Conservation (phyloP, 35 echinoderm and acorn worm species). For the Ophiothrix spiculata region DNA sequence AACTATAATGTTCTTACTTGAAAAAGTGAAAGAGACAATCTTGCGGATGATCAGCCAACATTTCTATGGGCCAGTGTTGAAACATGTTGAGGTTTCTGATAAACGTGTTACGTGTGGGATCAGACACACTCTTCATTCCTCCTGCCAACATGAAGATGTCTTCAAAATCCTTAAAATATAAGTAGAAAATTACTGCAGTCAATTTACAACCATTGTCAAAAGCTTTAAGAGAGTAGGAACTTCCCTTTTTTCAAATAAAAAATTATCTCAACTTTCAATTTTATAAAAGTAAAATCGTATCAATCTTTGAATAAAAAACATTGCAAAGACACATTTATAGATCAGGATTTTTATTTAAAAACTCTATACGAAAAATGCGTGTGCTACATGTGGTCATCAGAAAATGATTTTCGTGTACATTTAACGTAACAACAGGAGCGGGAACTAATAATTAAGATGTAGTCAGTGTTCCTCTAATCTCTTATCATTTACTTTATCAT, state of each 20-base stretch:
- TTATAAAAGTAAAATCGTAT: not conserved
- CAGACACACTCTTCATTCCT: constrained; percentile 76
- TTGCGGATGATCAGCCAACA: constrained; percentile 52
- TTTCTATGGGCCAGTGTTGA: constrained; percentile 63
- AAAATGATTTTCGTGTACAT: not conserved
- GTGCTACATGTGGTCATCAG: not conserved
- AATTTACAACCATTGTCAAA: too few relatives aligned
- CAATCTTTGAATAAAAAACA: not conserved
- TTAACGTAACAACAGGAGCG: not conserved
- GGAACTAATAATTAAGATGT: not conserved
- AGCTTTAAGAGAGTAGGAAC: not conserved
- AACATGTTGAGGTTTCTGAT: constrained; percentile 54
- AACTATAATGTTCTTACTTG: constrained; percentile 55
- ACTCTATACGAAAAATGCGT: not conserved
- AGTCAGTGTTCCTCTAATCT: too few relatives aligned
- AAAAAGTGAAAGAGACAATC: constrained; percentile 87
- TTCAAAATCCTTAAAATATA: constrained; percentile 62
- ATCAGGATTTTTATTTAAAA: not conserved
- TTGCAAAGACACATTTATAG: not conserved
- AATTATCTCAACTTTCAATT: not conserved
- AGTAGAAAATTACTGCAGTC: too few relatives aligned
- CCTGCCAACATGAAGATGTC: constrained; percentile 87
- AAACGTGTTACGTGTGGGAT: constrained; percentile 65
- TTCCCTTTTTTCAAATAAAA: not conserved
- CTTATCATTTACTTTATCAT: too few relatives aligned